Conservation (phyloP, 2,113 vertebrate genomes). For the Abramis brama region DNA sequence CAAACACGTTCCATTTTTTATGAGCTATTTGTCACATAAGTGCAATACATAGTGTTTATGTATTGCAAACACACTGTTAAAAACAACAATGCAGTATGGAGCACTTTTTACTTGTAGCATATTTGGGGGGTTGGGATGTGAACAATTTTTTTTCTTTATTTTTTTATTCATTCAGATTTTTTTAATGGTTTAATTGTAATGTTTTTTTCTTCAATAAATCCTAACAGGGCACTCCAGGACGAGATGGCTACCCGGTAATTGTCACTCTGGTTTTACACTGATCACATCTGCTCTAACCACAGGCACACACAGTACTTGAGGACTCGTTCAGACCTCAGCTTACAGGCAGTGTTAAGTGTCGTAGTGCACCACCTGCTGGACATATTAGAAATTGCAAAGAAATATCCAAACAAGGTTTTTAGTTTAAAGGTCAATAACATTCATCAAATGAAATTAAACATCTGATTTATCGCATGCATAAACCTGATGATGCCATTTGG, state of each 20-base stretch:
- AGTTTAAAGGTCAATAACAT: neutral
- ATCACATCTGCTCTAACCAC: conserved; percentile 16
- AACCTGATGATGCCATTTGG: neutral
- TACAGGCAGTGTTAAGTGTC: neutral
- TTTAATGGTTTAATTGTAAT: conserved; percentile 49
- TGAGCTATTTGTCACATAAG: conserved; percentile 20
- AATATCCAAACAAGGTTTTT: neutral
- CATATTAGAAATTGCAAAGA: neutral
- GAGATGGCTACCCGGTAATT: conserved; percentile 88
- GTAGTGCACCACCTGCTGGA: conserved; percentile 59
- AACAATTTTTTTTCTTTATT: neutral
- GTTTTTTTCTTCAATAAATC: conserved; percentile 68
- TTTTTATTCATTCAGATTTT: conserved; percentile 39
- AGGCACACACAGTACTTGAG: neutral
- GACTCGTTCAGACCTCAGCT: neutral
- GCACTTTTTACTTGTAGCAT: neutral
- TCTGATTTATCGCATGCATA: neutral
- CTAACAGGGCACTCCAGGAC: conserved; percentile 85
- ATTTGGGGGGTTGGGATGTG: neutral
- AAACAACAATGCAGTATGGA: neutral
- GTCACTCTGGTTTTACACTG: conserved; percentile 23
- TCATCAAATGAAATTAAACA: neutral
- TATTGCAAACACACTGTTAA: neutral
- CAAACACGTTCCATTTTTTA: conserved; percentile 17
- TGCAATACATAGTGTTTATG: conserved; percentile 38